Base-by-base conservation (phyloP, 2,113 vertebrate genomes). In the Rallus limicola region DNA sequence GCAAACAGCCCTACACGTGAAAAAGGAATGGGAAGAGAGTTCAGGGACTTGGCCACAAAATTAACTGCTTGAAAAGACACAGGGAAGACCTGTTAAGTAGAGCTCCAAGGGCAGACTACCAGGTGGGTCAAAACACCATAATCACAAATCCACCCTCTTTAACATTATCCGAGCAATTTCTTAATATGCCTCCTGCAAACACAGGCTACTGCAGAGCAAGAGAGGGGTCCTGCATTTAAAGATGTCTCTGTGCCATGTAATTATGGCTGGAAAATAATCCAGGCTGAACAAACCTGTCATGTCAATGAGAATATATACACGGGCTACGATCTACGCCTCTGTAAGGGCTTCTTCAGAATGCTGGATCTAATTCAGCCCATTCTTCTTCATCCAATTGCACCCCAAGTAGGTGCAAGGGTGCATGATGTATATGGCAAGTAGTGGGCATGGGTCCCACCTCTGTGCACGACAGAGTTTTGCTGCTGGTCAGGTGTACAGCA, bases 11-110 rank as follows among this genome's bases (percentile, higher is more conserved):
- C 89, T 92, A 85, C 88, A 55, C 16, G 9, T 91, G 89, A 92
- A 92, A 95, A 92, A 93, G 76, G 93, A 92, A 96, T 0, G 24
- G 90, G 81, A 96, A 89, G 90, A 96, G 91, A 97, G 96, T 97
- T 97, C 95, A 97, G 97, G 95, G 96, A 94, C 90, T 92, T 91
- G 86, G 95, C 88, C 95, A 94, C 96, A 92, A 86, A 94, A 93
- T 95, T 97, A 97, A 97, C 90, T 82, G 92, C 96, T 91, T 88
- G 40, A 31, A 62, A 92, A 97, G 91, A 79, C 88, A 88, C 48
- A 58, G 91, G 72, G 70, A 94, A 90, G 95, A 93, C 93, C 94
- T 86, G 88, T 95, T 97, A 95, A 96, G 93, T 53, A 90, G 91
- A 82, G 85, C 85, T 97, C 77, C 95, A 96, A 84, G 95, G 95